These are phyloP conservation scores for Syritta pipiens DNA, from an alignment of 2,888 invertebrate species.

Conservation along the genomic window DNA sequence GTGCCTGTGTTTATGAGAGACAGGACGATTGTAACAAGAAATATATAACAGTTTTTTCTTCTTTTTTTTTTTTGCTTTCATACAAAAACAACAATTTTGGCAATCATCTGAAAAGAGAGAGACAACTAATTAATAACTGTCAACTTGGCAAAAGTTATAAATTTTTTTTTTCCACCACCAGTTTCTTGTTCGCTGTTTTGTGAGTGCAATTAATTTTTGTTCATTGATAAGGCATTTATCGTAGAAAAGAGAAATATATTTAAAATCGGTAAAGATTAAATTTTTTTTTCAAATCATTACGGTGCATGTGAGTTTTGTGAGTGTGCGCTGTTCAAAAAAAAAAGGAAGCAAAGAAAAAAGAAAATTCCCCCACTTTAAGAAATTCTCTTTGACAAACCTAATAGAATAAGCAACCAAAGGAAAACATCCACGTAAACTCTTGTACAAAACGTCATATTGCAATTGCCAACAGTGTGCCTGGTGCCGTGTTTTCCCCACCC, in stretches of 20 bases:
- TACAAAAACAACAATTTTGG: slow-evolving; percentile 30
- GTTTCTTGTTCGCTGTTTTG: slow-evolving; percentile 7
- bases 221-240: slow-evolving; percentile 18
- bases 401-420: slow-evolving; percentile 15
- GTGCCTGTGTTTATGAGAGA: neutral
- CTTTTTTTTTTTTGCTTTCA: no score
- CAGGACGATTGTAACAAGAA: neutral
- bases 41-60: slow-evolving; percentile 66
- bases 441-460: slow-evolving; percentile 42
- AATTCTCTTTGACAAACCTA: slow-evolving; percentile 13
- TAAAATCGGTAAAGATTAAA: neutral
- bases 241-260: slow-evolving; percentile 10
- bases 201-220: slow-evolving; percentile 10
- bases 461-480: neutral
- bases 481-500: neutral
- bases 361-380: slow-evolving; percentile 1
- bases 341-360: neutral
- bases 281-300: neutral
- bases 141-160: slow-evolving; percentile 45
- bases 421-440: slow-evolving; percentile 68
- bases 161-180: slow-evolving; percentile 28
- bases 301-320: slow-evolving; percentile 4
- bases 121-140: slow-evolving; percentile 38
- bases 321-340: neutral
- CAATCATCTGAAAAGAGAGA: slow-evolving; percentile 19